Evolutionary conservation across 1,140 invertebrate genomes (phyloP), one percentile per base, ranked within the genome.

Genomic region (Plutomurus gul): DNA sequence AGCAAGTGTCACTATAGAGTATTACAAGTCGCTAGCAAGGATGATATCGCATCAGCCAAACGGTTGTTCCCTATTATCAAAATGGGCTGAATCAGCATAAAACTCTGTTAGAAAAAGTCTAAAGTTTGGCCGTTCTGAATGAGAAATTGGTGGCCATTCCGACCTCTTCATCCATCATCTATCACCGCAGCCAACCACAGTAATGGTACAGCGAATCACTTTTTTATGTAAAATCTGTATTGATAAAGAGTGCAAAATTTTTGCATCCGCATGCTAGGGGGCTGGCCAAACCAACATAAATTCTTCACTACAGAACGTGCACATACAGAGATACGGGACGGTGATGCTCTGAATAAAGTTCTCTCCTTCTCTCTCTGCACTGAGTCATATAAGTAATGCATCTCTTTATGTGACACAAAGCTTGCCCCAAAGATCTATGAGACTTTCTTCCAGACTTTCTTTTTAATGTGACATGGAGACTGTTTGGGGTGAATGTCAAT

Each of bases 31-130:
- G 27, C 27, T 65, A 30, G 25, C 36, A n/a, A n/a, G 56, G 56
- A 65, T 65, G 56, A 65, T 65, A 65, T 65, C 56, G 56, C 56
- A 65, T 65, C 56, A 65, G 27, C 11, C 56, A 65, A 65, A 65
- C 30, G 56, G 30, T 65, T 30, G 25, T 65, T 65, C 25, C 40
- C 70, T 70, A 77, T 77, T 77, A 77, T 77, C 51, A 65, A 60
- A 77, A 70, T 65, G 56, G 75, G 5, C 65, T 72, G 76, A 77
- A 77, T 77, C 76, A 71, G 76, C 76, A 77, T 77, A 77, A 77
- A 77, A 72, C 22, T 77, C 60, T 43, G 47, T 11, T 27, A 56
- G 49, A 56, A 76, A 56, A 51, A 51, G 43, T 33, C 20, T 27
- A 77, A 77, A 77, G 51, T 77, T 77, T 65, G 18, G 46, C 56